Base-by-base conservation (phyloP, 2,888 invertebrate genomes). In the Andrena chrysosceles region DNA sequence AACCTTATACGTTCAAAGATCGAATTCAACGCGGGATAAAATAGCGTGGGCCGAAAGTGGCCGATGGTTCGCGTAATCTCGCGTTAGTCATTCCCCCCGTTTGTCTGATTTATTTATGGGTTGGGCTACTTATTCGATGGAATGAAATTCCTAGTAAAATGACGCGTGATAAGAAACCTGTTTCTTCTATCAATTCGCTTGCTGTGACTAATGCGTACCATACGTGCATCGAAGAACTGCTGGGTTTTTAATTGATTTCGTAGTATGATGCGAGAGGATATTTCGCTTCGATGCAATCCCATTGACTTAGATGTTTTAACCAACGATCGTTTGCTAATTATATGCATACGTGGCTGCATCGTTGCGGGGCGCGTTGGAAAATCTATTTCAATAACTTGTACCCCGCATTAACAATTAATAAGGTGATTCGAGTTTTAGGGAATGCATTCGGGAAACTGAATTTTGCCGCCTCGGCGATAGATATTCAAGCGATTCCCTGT, bases 81-180 rank as follows among this genome's bases (percentile, higher is more conserved):
- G 88, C 86, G 88, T 92, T 91, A 91, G 91, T 92, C 91, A 92
- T 91, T 91, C 89, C 87, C 87, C 87, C 87, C 85, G 87, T 87
- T 88, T 83, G 83, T 80, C 83, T 89, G 90, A 89, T 92, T 92
- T 91, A 91, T 92, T 92, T 91, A 92, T 92, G 92, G 92, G 91
- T 91, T 92, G 92, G 90, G 91, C 91, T 91, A 92, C 89, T 88
- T 90, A 90, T 90, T 91, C 89, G 89, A 89, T 89, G 91, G 90
- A 91, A 92, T 92, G 89, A 91, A 90, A 90, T 92, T 92, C 92
- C 88, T 87, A 86, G 91, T 90, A 92, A 91, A 90, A 90, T 92
- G 91, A 92, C 90, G 91, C 89, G 90, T 90, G 92, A 92, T 92
- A 92, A 92, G 91, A 89, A 88, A 86, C 83, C 75, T 59, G 83